Percentiles rank a stretch among this genome's conserved stretches.
Conservation (phyloP, 2,797 vertebrate genomes). For the Pelochelys cantorii region DNA sequence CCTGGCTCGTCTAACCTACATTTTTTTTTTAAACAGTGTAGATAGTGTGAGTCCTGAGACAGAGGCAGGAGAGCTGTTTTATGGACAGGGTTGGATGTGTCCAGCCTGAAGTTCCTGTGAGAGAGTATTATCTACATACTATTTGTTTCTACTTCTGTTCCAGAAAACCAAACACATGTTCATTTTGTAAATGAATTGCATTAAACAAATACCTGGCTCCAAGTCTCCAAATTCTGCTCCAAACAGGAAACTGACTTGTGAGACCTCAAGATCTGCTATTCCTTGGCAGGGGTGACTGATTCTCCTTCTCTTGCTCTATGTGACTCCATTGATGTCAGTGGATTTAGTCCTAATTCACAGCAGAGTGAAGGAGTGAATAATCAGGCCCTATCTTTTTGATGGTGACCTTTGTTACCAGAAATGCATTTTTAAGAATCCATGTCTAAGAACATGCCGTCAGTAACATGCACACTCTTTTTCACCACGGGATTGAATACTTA, state of each 20-base stretch:
- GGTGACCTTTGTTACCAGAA: not conserved
- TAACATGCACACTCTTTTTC: slow-evolving; percentile 1
- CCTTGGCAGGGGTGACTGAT: not conserved
- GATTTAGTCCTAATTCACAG: not conserved
- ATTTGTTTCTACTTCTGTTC: not conserved
- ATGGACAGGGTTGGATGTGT: not conserved
- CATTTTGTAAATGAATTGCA: slow-evolving; percentile 12
- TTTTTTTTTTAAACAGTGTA: no score
- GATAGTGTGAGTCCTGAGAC: not conserved
- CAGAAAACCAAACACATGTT: not conserved
- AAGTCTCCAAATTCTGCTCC: not conserved
- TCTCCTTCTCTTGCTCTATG: not conserved
- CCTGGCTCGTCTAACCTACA: no score
- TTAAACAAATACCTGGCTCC: not conserved
- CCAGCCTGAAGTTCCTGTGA: not conserved
- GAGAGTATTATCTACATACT: not conserved
- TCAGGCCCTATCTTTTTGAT: not conserved
- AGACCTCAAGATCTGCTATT: not conserved
- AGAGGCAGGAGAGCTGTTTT: not conserved
- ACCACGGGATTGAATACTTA: slow-evolving; percentile 42
- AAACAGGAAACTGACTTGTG: not conserved
- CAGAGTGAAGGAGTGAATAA: not conserved
- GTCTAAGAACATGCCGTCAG: not conserved
- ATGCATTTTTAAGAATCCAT: not conserved
- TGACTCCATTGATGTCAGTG: not conserved